Evolutionary conservation across 2,113 vertebrate species (phyloP).

Genomic region (Plestiodon gilberti): DNA sequence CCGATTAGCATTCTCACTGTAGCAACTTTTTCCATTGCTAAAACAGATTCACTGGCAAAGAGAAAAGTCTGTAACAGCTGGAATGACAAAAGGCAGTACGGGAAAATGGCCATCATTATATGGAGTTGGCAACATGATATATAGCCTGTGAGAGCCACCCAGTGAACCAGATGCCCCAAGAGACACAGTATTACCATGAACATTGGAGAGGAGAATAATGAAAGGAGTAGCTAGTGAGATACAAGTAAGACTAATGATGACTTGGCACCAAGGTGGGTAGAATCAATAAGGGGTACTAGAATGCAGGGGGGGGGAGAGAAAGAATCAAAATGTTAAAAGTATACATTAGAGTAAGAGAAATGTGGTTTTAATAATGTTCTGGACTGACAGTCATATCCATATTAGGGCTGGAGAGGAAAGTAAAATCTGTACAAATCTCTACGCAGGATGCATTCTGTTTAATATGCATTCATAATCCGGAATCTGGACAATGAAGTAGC

Average conservation of each 20-base stretch:
- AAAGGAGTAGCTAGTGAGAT: neutral
- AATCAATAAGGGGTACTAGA: rapidly evolving
- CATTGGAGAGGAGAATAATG: neutral
- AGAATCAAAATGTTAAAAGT: neutral
- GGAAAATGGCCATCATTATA: neutral
- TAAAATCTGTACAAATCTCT: neutral
- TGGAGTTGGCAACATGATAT: neutral
- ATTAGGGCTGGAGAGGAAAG: neutral
- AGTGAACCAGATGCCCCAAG: neutral
- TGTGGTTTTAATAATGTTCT: neutral
- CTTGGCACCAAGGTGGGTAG: rapidly evolving
- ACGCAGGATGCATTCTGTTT: neutral
- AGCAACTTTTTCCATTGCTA: constrained; percentile 10
- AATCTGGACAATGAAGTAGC: neutral
- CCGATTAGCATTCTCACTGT: constrained; percentile 1
- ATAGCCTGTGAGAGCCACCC: neutral
- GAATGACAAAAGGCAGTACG: constrained; percentile 4
- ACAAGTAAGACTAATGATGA: neutral
- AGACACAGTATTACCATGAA: neutral
- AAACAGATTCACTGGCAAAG: constrained; percentile 12
- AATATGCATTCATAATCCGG: neutral
- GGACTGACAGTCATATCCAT: constrained; percentile 7
- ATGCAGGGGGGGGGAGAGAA: neutral
- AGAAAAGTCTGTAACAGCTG: constrained; percentile 13
- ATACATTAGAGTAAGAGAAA: neutral